Conservation (phyloP, 2,888 invertebrate genomes). For the Helicoverpa assulta region DNA sequence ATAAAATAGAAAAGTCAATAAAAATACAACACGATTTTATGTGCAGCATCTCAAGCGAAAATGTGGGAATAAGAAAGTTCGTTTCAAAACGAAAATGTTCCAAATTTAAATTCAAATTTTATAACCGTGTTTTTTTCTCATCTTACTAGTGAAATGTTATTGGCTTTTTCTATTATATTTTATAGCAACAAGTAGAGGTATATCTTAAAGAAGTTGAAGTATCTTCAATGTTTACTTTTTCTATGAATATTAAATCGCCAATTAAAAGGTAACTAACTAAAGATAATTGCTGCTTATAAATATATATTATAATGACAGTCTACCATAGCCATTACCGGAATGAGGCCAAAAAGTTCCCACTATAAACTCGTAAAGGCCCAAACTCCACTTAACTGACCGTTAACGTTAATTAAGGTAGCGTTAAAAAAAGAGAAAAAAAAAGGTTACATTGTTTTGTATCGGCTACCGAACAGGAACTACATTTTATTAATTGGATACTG, state of each 20-base stretch:
- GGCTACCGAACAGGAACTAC: constrained; percentile 75
- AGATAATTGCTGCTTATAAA: constrained; percentile 39
- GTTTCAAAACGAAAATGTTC: constrained; percentile 22
- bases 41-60: constrained; percentile 31
- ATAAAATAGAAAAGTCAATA: constrained; percentile 36
- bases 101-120: constrained; percentile 34
- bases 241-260: constrained; percentile 53
- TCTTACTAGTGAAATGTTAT: constrained; percentile 23
- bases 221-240: constrained; percentile 43
- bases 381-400: constrained; percentile 72
- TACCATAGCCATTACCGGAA: constrained; percentile 42
- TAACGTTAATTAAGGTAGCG: constrained; percentile 83
- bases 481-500: constrained; percentile 86
- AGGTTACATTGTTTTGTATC: constrained; percentile 80
- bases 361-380: constrained; percentile 52
- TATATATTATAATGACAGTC: constrained; percentile 31
- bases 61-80: constrained; percentile 44
- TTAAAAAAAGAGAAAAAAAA: constrained; percentile 73
- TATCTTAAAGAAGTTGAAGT: background rate
- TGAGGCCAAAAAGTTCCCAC: constrained; percentile 61
- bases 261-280: constrained; percentile 37
- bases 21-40: constrained; percentile 43
- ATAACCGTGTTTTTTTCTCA: constrained; percentile 1
- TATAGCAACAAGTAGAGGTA: constrained; percentile 17
- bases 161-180: constrained; percentile 12